Evolutionary conservation across 2,113 vertebrate species (phyloP).

Genomic region (Mellivora capensis): DNA sequence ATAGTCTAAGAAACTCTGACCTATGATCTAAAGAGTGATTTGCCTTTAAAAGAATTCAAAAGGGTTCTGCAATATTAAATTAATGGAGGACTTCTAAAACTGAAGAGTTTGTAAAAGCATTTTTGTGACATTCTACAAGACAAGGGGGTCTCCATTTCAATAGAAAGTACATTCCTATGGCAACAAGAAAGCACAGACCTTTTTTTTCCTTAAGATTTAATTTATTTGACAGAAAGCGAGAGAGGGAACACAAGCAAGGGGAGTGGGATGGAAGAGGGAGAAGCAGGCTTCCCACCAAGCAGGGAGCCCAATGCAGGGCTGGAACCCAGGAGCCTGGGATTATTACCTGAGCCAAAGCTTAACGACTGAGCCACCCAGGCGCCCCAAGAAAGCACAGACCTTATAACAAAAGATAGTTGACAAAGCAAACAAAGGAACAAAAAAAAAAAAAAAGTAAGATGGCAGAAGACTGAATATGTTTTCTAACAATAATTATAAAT

Average conservation of each 20-base stretch:
- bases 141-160: not conserved
- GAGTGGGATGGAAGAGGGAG: too few relatives aligned
- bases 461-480: not conserved
- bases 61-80: not conserved
- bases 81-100: not conserved
- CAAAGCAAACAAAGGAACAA: not conserved
- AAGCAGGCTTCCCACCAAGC: too few relatives aligned
- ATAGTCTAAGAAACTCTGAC: not conserved
- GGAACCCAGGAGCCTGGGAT: too few relatives aligned
- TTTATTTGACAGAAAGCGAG: too few relatives aligned
- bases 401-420: not conserved
- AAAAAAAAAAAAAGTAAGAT: not conserved
- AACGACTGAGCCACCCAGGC: too few relatives aligned
- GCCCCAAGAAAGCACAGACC: not conserved
- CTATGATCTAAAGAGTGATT: not conserved
- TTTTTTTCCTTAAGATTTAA: too few relatives aligned
- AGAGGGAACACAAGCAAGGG: too few relatives aligned
- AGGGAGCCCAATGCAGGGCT: too few relatives aligned
- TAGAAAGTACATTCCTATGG: not conserved
- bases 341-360: too few relatives aligned
- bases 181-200: not conserved
- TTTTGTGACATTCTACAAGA: not conserved
- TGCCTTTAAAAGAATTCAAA: not conserved
- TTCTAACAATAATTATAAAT: not conserved
- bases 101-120: not conserved